Evolutionary conservation across 2,888 invertebrate genomes (phyloP), one percentile per base, ranked within the genome.

Genomic region (Idaea dimidiata): DNA sequence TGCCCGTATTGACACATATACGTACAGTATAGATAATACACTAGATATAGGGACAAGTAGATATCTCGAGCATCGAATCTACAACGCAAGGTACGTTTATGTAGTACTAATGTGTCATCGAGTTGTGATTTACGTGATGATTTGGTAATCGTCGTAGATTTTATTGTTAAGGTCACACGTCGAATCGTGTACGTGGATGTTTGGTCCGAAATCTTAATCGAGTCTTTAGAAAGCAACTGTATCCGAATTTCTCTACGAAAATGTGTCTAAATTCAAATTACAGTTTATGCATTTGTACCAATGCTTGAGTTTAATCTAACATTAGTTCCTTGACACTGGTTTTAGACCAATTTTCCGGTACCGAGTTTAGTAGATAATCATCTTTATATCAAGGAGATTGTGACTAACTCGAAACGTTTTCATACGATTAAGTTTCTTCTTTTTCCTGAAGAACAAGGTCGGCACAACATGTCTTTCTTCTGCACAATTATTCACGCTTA

Each of bases 221-320:
- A 10, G 43, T 3, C 43, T 43, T 43, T 43, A 43, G 43, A 43
- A 43, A 43, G 43, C 43, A 43, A 43, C 43, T 14, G 43, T 43
- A 43, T 43, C 14, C 14, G 14, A 43, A 43, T 43, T 43, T 43
- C 43, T 43, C 43, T 1, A 56, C 55, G 58, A 54, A 59, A 62
- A 33, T 17, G 56, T 24, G 62, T 61, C 61, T 64, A 54, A 54
- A 62, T 59, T 64, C 43, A 54, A 64, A 62, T 62, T 64, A 59
- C 61, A 64, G 33, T 43, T n/a, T n/a, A 66, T 63, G 60, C 59
- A 57, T 57, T 43, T 43, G 43, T 43, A 43, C 43, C 14, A 43
- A 43, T 43, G 43, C 43, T 43, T 43, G 43, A 43, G 43, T 8
- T 14, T 43, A 43, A 43, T 43, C 43, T 43, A 43, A 43, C 43